Conservation (phyloP, 1,140 invertebrate genomes). For the Nephotettix cincticeps region DNA sequence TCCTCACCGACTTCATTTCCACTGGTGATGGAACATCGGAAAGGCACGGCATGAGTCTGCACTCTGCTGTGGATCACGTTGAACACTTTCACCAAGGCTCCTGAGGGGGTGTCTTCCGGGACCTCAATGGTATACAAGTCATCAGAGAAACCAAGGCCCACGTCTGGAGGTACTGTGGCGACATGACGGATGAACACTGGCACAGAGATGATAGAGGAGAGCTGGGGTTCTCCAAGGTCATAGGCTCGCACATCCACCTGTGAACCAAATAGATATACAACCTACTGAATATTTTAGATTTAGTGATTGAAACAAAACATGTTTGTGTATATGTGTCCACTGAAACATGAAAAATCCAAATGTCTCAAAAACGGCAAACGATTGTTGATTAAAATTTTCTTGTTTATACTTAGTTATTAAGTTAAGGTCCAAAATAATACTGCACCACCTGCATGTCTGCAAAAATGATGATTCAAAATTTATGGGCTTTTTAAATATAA, state of each 20-base stretch:
- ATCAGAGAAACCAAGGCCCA: constrained; percentile 79
- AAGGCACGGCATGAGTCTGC: constrained; percentile 61
- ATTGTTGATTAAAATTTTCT: too few species aligned
- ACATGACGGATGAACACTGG: constrained; percentile 83
- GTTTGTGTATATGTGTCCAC: too few species aligned
- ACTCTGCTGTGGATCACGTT: constrained; percentile 70
- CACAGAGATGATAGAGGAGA: constrained; percentile 75
- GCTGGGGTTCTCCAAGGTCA: constrained; percentile 81
- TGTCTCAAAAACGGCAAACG: too few species aligned
- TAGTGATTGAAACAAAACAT: too few species aligned
- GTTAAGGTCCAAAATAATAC: too few species aligned
- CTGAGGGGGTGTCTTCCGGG: constrained; percentile 69
- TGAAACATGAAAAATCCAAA: too few species aligned
- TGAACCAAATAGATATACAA: too few species aligned
- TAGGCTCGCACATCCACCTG: constrained; percentile 82
- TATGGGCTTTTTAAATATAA: too few species aligned
- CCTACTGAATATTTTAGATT: too few species aligned
- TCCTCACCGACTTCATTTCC: constrained; percentile 63
- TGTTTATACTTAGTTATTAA: too few species aligned
- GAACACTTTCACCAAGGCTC: constrained; percentile 68
- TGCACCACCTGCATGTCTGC: too few species aligned
- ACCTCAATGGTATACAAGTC: constrained; percentile 78
- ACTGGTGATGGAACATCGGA: constrained; percentile 68
- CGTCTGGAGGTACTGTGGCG: constrained; percentile 60
- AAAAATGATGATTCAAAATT: too few species aligned